phyloP scores from a whole-genome alignment of 2,113 vertebrate genomes.

The Larimichthys polyactis region DNA sequence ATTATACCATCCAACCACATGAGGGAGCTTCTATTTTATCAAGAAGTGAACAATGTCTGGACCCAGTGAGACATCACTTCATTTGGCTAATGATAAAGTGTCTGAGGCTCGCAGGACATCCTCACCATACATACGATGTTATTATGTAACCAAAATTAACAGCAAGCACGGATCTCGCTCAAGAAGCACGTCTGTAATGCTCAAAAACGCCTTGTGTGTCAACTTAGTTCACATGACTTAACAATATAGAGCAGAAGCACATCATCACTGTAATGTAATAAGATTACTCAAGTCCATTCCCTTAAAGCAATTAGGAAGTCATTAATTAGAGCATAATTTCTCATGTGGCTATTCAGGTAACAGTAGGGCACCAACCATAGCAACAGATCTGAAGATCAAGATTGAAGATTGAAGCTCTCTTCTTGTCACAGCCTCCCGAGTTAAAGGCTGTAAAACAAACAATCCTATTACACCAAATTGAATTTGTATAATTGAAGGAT shows the following conservation, averaged over 20 bases:
- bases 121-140: neutral
- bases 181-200: neutral
- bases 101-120: constrained; percentile 2
- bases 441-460: neutral
- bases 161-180: constrained; percentile 38
- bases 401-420: neutral
- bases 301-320: constrained; percentile 9
- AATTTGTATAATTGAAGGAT: neutral
- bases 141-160: constrained; percentile 40
- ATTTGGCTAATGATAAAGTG: neutral
- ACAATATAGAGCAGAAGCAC: neutral
- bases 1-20: neutral
- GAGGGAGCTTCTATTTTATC: constrained; percentile 20
- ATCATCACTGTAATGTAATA: constrained; percentile 1
- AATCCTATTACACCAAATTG: neutral
- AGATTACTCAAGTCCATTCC: neutral
- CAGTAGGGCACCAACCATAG: neutral
- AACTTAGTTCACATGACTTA: neutral
- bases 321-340: neutral
- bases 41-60: constrained; percentile 8
- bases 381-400: neutral
- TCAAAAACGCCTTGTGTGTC: neutral
- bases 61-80: neutral
- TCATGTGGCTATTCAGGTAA: constrained; percentile 1
- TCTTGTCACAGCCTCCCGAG: neutral